phyloP scores from a whole-genome alignment of 2,113 vertebrate species.

The Colossoma macropomum region DNA sequence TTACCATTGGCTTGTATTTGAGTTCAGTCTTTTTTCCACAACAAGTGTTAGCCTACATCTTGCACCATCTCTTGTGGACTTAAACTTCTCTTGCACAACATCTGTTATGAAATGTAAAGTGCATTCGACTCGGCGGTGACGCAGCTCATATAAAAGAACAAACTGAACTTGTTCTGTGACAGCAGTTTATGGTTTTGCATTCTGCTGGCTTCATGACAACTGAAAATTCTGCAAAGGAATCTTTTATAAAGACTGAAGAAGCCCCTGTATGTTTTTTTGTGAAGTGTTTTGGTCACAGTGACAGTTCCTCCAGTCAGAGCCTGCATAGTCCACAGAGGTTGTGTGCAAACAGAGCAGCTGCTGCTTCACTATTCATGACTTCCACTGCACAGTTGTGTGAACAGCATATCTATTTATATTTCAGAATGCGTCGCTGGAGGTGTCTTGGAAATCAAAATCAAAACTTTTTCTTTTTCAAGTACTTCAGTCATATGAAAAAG shows the following conservation, averaged over 20 bases:
- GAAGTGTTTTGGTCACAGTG: background rate
- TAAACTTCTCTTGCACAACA: background rate
- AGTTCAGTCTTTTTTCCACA: background rate
- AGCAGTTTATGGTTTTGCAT: background rate
- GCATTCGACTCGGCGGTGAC: no score
- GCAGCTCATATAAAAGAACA: no score
- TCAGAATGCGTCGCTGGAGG: background rate
- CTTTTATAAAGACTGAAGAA: background rate
- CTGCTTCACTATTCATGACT: background rate
- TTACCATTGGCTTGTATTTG: background rate
- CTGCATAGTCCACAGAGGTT: background rate
- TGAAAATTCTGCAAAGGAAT: background rate
- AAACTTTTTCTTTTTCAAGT: background rate
- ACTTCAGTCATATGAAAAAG: background rate
- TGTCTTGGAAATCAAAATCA: background rate
- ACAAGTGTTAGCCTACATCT: background rate
- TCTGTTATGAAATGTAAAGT: background rate
- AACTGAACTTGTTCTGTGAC: background rate
- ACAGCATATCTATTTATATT: background rate
- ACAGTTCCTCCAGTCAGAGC: background rate
- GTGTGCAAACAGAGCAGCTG: background rate
- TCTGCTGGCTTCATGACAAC: background rate
- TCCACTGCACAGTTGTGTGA: background rate
- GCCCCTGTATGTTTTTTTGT: background rate
- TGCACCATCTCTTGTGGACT: background rate